Conservation (phyloP, 2,888 invertebrate genomes). For the Danaus chrysippus region DNA sequence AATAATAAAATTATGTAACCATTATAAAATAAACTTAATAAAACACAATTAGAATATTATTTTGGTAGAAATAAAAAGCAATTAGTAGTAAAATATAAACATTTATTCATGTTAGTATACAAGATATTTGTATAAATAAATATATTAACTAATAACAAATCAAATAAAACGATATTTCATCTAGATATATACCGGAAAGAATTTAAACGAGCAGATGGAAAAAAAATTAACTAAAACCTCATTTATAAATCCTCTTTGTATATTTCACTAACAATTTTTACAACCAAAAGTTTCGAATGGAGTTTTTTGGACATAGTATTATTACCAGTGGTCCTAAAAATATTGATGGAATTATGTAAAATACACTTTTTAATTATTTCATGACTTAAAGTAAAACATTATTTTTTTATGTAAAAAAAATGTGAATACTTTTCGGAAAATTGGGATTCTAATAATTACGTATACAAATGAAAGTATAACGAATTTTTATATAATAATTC, state of each 20-base stretch:
- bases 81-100: constrained; percentile 37
- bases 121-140: constrained; percentile 10
- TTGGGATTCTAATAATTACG: no score
- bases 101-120: constrained; percentile 31
- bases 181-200: background rate
- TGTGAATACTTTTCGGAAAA: no score
- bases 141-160: constrained; percentile 10
- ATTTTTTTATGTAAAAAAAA: no score
- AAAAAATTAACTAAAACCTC: background rate
- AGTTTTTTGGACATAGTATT: no score
- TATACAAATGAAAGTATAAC: no score
- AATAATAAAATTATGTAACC: background rate
- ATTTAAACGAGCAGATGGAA: background rate
- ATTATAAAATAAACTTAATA: no score
- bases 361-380: no score
- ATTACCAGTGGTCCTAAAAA: no score
- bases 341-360: no score
- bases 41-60: no score
- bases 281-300: background rate
- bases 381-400: no score
- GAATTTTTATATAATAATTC: no score
- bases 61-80: constrained; percentile 23
- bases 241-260: constrained; percentile 3
- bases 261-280: background rate
- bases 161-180: constrained; percentile 13